Evolutionary conservation across 2,888 invertebrate species (phyloP).

Genomic region (Spisula solida): DNA sequence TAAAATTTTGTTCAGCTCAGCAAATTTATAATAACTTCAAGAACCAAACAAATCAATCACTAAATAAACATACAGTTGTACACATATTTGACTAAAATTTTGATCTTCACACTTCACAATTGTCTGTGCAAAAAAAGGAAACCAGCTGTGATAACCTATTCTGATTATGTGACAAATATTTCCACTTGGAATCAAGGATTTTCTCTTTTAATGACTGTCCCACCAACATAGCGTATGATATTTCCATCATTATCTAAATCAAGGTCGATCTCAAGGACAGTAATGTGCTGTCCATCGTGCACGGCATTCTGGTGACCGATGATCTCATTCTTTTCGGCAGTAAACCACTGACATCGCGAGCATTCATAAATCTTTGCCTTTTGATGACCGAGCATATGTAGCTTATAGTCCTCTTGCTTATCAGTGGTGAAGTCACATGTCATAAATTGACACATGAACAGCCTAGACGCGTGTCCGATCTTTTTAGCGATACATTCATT

Average conservation of each 20-base stretch:
- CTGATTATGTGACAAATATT: no score
- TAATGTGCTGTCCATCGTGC: constrained; percentile 63
- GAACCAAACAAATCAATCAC: no score
- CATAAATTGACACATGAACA: constrained; percentile 76
- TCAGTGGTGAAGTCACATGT: constrained; percentile 69
- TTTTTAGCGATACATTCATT: constrained; percentile 76
- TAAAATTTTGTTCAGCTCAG: no score
- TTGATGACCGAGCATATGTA: constrained; percentile 73
- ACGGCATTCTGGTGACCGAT: constrained; percentile 63
- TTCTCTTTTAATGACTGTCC: constrained; percentile 73
- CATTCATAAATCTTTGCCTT: constrained; percentile 75
- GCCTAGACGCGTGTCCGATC: constrained; percentile 68
- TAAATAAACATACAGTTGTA: no score
- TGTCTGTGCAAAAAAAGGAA: no score
- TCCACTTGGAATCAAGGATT: constrained; percentile 12
- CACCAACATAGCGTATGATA: constrained; percentile 65
- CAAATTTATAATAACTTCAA: no score
- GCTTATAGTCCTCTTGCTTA: constrained; percentile 67
- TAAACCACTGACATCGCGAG: constrained; percentile 75
- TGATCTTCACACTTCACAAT: no score
- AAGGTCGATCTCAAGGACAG: constrained; percentile 67
- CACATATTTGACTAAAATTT: no score
- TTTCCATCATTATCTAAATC: constrained; percentile 66
- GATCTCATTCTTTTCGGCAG: constrained; percentile 55
- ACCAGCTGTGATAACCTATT: no score